Conservation (phyloP, 1,140 invertebrate species). For the Fragariocoptes setiger region DNA sequence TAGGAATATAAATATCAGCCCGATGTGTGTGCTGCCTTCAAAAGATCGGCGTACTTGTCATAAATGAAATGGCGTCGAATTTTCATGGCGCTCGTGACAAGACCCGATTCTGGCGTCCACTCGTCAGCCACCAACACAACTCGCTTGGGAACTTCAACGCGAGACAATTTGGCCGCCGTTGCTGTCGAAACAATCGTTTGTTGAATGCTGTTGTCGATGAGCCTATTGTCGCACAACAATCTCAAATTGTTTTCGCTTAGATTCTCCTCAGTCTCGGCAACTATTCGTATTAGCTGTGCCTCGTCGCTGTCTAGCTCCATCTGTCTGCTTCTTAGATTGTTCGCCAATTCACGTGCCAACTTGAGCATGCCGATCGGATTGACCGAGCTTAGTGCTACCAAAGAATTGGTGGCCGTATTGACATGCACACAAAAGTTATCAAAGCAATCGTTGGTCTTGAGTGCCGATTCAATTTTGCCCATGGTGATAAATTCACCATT, state of each 20-base stretch:
- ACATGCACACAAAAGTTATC: slow-evolving; percentile 10
- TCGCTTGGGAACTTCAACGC: slow-evolving; percentile 18
- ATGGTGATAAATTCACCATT: slow-evolving; percentile 53
- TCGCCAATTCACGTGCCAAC: too few species aligned
- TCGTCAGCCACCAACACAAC: slow-evolving; percentile 16
- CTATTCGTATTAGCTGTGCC: too few species aligned
- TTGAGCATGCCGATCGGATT: slow-evolving; percentile 30
- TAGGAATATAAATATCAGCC: too few species aligned
- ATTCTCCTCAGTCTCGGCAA: too few species aligned
- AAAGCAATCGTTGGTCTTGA: slow-evolving; percentile 8
- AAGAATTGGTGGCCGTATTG: slow-evolving; percentile 26
- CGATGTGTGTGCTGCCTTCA: too few species aligned
- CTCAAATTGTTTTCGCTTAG: too few species aligned
- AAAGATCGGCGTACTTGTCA: slow-evolving; percentile 11
- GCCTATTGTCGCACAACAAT: background rate
- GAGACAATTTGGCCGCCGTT: background rate
- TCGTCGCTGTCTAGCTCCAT: too few species aligned
- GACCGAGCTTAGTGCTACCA: slow-evolving; percentile 66
- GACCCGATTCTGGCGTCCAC: slow-evolving; percentile 22
- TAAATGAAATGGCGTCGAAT: slow-evolving; percentile 11
- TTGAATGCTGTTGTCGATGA: background rate
- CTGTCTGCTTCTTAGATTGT: too few species aligned
- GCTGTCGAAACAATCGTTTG: background rate
- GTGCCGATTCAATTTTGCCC: slow-evolving; percentile 11
- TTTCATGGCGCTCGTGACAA: slow-evolving; percentile 23